Conservation (phyloP, 2,888 invertebrate genomes). For the Sturmia bella region DNA sequence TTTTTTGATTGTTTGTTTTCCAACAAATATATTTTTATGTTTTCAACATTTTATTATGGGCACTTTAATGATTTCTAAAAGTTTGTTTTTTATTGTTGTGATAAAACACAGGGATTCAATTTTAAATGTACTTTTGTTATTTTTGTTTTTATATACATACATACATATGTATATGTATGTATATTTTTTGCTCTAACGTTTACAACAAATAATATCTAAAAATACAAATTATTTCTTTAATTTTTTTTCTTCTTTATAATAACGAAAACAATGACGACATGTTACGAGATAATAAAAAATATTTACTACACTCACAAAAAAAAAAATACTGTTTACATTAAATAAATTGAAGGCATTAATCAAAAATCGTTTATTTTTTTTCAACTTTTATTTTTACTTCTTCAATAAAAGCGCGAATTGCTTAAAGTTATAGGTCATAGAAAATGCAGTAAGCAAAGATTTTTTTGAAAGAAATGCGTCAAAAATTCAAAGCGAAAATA, state of each 20-base stretch:
- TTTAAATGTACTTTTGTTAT: slow-evolving; percentile 4
- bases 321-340: slow-evolving; percentile 54
- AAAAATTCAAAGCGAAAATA: too few species aligned
- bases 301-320: slow-evolving; percentile 47
- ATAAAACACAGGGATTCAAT: slow-evolving; percentile 42
- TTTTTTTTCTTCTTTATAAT: slow-evolving; percentile 4
- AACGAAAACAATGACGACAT: slow-evolving; percentile 48
- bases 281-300: slow-evolving; percentile 42
- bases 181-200: slow-evolving; percentile 41
- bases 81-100: slow-evolving; percentile 29
- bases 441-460: too few species aligned
- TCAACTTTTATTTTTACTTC: not conserved
- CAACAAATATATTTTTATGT: slow-evolving; percentile 9
- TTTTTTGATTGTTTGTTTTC: too few species aligned
- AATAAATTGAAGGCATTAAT: slow-evolving; percentile 55
- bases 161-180: too few species aligned
- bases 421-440: too few species aligned
- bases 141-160: slow-evolving; percentile 26
- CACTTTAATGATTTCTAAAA: slow-evolving; percentile 35
- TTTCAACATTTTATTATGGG: slow-evolving; percentile 49
- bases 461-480: too few species aligned
- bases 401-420: not conserved
- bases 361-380: not conserved
- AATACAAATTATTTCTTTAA: slow-evolving; percentile 7
- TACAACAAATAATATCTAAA: slow-evolving; percentile 59